Percentiles rank a stretch among this genome's conserved stretches.
These are phyloP conservation scores for Tachysurus fulvidraco DNA, from an alignment of 2,113 vertebrate species.

Conservation along the genomic window DNA sequence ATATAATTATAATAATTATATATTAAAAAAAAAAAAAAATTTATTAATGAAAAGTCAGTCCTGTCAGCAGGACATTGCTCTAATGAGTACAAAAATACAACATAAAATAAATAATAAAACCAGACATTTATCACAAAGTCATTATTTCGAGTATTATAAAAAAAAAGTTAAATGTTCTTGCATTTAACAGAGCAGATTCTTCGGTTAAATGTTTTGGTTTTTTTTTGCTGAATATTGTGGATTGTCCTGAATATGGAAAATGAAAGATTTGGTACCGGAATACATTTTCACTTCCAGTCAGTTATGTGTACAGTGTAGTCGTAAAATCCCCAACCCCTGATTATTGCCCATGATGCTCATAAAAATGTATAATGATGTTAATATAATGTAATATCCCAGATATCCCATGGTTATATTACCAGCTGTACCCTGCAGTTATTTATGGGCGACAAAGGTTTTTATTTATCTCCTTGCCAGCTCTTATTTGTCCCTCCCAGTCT, in stretches of 20 bases:
- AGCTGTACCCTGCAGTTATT: neutral
- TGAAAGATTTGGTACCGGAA: neutral
- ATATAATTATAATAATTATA: no score
- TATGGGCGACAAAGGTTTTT: neutral
- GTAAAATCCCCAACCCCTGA: neutral
- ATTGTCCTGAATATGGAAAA: neutral
- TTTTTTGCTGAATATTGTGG: neutral
- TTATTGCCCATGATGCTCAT: neutral
- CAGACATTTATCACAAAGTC: neutral
- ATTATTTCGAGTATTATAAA: neutral
- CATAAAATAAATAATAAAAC: neutral
- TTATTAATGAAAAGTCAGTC: neutral
- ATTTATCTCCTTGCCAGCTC: slow-evolving; percentile 8
- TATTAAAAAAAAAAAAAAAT: neutral
- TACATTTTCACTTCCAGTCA: no score
- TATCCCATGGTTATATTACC: neutral
- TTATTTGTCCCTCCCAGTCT: slow-evolving; percentile 29
- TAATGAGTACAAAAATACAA: neutral
- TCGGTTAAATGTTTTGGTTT: neutral
- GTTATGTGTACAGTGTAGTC: neutral
- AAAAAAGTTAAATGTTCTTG: neutral
- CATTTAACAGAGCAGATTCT: neutral
- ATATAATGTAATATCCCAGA: slow-evolving; percentile 4
- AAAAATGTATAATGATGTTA: neutral
- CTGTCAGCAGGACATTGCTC: neutral